Evolutionary conservation across 2,797 vertebrate species (phyloP).

Genomic region (Hipposideros larvatus): DNA sequence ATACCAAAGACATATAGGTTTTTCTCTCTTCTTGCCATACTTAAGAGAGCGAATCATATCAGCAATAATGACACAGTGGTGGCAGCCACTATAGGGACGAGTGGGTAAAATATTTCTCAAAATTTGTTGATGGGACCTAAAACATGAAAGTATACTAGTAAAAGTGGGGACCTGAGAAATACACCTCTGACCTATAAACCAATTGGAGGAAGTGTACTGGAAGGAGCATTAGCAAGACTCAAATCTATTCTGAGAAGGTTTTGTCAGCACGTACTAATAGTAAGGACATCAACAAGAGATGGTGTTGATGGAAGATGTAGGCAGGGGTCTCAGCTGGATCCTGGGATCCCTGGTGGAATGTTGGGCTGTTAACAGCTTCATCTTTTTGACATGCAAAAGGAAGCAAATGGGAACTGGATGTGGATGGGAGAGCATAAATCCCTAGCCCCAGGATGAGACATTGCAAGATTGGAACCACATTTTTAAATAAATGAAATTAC

Average conservation of each 20-base stretch:
- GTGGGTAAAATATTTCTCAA: background rate
- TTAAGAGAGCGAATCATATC: background rate
- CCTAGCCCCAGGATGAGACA: slow-evolving; percentile 78
- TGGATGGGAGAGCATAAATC: slow-evolving; percentile 72
- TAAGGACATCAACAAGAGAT: slow-evolving; percentile 39
- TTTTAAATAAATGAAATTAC: slow-evolving; percentile 81
- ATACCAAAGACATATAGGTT: background rate
- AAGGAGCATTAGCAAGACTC: background rate
- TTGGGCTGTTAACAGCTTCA: slow-evolving; percentile 78
- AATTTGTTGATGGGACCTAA: background rate
- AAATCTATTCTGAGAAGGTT: slow-evolving; percentile 43
- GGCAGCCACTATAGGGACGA: background rate
- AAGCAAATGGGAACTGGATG: slow-evolving; percentile 73
- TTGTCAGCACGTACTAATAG: slow-evolving; percentile 62
- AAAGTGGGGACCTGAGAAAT: background rate
- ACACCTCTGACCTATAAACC: slow-evolving; percentile 19
- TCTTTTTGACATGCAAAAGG: slow-evolving; percentile 81
- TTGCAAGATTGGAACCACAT: slow-evolving; percentile 81
- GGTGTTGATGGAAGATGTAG: slow-evolving; percentile 77
- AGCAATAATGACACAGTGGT: background rate
- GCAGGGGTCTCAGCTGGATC: slow-evolving; percentile 88
- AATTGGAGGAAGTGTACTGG: background rate
- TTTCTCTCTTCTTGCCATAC: too few relatives aligned
- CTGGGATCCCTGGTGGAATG: slow-evolving; percentile 83
- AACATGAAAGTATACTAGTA: background rate